Percentiles rank a stretch among this genome's conserved stretches.
phyloP scores from a whole-genome alignment of 2,797 vertebrate species.

The Rhabdophis nuchalis region DNA sequence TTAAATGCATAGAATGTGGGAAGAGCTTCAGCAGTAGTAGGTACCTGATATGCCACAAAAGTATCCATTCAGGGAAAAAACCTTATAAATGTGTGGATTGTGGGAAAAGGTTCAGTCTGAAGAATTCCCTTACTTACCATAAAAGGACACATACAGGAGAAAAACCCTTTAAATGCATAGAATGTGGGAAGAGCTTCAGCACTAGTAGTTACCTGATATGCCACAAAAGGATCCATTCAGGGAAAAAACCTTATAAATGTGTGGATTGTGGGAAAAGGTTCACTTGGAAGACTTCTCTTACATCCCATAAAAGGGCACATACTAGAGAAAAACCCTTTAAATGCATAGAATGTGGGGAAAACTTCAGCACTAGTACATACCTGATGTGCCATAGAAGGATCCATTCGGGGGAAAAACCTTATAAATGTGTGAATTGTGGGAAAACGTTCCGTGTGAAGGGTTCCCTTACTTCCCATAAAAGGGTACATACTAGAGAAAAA shows the following conservation, averaged over 20 bases:
- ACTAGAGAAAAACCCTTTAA: no score
- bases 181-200: no score
- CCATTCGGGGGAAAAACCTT: neutral
- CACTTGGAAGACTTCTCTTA: no score
- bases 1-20: neutral
- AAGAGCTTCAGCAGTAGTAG: neutral
- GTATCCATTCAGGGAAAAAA: neutral
- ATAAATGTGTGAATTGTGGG: neutral
- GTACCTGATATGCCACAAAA: neutral
- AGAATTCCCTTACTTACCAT: neutral
- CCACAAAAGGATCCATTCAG: no score
- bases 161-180: no score
- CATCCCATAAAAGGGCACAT: no score
- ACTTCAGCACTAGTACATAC: rapidly evolving
- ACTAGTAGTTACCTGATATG: no score
- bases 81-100: neutral
- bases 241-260: no score
- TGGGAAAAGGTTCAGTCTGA: neutral
- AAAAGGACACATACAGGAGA: neutral
- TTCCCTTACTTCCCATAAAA: neutral
- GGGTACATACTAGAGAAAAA: rapidly evolving
- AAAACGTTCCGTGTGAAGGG: neutral
- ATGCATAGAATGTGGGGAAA: no score
- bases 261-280: no score
- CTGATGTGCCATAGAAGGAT: neutral